Base-by-base conservation (phyloP, 1,140 invertebrate species). In the Telenomus remus region DNA sequence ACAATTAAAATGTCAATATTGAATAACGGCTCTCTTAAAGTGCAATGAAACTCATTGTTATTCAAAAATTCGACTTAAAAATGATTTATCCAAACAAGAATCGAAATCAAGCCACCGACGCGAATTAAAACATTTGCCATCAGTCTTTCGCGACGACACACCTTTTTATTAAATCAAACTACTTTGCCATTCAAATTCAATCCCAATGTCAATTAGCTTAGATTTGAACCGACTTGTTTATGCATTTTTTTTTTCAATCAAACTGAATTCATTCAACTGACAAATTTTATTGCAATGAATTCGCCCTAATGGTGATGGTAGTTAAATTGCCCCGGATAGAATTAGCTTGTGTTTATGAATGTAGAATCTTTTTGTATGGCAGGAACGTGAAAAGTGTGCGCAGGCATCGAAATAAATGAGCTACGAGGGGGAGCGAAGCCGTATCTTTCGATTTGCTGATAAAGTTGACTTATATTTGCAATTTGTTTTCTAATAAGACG, bases 1-100 rank as follows among this genome's bases (percentile, higher is more conserved):
- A 44, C 43, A 44, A 44, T 44, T 44, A 44, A 44, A 44, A 44
- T 44, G 43, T 44, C 43, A 44, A 44, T 39, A 44, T 44, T 44
- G 13, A 44, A 44, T 44, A 44, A 44, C 13, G 43, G 43, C 12
- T 14, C 13, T 14, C 13, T 44, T 44, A 44, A 44, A 44, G 7
- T 44, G 6, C 43, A 44, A 13, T 13, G 11, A 7, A 44, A 7
- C 13, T 44, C 0, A 34, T 51, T 34, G 11, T 2, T 7, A 34
- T 34, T 51, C 12, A 33, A 34, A 33, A 51, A 51, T 34, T 34
- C 33, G 37, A 39, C 37, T 39, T 39, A 39, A 39, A 39, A 39
- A n/a, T 39, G n/a, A 39, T 39, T 39, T 11, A 39, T 11, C n/a
- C 9, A 39, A 39, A 39, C n/a, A n/a, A 39, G 37, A 39, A 4